phyloP scores from a whole-genome alignment of 2,888 invertebrate species.

The Pachycephus smyrnensis region DNA sequence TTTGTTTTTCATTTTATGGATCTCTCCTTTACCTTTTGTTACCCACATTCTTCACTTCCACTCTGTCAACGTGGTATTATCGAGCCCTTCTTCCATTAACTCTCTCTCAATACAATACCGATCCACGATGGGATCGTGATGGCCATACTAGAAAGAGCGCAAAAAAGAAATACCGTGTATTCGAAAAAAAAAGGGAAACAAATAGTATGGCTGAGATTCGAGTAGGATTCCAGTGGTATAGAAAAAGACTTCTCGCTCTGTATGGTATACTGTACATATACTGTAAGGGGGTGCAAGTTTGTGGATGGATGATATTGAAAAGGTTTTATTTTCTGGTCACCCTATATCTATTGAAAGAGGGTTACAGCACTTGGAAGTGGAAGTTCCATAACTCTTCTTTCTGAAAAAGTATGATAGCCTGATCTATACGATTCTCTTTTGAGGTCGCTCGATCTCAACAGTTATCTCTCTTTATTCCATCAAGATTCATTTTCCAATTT shows the following conservation, averaged over 20 bases:
- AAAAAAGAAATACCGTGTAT: constrained; percentile 9
- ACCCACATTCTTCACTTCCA: background rate
- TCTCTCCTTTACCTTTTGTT: background rate
- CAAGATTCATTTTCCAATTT: background rate
- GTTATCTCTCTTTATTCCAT: background rate
- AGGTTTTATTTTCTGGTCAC: constrained; percentile 12
- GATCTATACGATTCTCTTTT: background rate
- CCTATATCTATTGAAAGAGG: constrained; percentile 11
- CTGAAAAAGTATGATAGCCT: background rate
- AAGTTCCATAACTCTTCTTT: background rate
- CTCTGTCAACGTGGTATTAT: background rate
- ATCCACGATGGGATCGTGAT: background rate
- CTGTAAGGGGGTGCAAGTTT: background rate
- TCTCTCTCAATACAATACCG: background rate
- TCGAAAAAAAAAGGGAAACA: constrained; percentile 7
- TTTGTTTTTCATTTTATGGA: background rate
- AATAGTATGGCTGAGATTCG: background rate
- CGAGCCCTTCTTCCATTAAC: background rate
- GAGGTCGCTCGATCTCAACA: background rate
- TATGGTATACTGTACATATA: background rate
- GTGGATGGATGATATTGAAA: background rate
- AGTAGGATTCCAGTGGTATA: background rate
- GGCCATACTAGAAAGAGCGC: background rate
- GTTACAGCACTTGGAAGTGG: background rate
- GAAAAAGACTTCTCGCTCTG: too few relatives aligned